These are phyloP conservation scores for Oligia fasciuncula DNA, from an alignment of 2,888 invertebrate species.

Conservation along the genomic window DNA sequence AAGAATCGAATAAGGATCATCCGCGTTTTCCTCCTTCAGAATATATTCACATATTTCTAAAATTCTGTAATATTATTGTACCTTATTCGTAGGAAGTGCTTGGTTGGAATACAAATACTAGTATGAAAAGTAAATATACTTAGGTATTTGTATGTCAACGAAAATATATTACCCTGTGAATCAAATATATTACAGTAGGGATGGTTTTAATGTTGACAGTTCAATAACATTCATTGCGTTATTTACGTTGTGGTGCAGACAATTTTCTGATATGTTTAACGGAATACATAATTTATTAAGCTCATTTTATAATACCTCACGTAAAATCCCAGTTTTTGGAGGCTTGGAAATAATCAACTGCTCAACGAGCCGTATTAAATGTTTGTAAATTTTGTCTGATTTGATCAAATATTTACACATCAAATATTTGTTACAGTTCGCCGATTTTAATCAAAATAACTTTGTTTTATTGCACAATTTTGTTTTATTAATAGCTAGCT, in stretches of 20 bases:
- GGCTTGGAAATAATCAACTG: slow-evolving; percentile 21
- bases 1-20: slow-evolving; percentile 48
- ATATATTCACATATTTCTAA: slow-evolving; percentile 52
- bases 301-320: slow-evolving; percentile 5
- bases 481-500: not conserved
- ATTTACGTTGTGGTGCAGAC: not conserved
- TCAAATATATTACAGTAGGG: not conserved
- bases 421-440: slow-evolving; percentile 30
- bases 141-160: slow-evolving; percentile 16
- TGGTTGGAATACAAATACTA: slow-evolving; percentile 50
- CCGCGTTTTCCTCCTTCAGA: slow-evolving; percentile 47
- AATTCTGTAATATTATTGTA: slow-evolving; percentile 47
- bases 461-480: slow-evolving; percentile 24
- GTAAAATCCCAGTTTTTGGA: slow-evolving; percentile 5
- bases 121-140: slow-evolving; percentile 21
- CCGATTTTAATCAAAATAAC: slow-evolving; percentile 31
- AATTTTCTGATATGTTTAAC: slow-evolving; percentile 14
- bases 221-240: not conserved
- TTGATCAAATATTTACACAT: slow-evolving; percentile 40
- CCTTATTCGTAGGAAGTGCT: slow-evolving; percentile 30
- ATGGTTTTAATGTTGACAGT: not conserved
- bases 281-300: slow-evolving; percentile 14
- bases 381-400: slow-evolving; percentile 22
- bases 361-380: slow-evolving; percentile 32
- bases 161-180: slow-evolving; percentile 5